A percentile compares a stretch with the other conserved stretches of the same genome.
phyloP scores from a whole-genome alignment of 2,888 invertebrate genomes.

The Drosophila ezoana region DNA sequence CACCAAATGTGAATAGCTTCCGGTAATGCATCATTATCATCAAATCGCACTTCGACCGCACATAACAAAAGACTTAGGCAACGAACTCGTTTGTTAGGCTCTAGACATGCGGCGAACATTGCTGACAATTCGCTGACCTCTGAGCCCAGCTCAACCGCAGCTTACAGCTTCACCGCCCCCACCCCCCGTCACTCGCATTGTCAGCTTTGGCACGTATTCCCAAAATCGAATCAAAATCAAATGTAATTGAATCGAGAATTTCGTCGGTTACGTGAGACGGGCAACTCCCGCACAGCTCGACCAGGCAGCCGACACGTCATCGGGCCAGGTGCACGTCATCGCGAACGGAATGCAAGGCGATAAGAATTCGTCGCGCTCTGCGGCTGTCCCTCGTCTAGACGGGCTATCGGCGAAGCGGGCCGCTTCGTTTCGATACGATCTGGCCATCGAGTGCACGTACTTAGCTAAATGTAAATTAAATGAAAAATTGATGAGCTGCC shows the following conservation, averaged over 20 bases:
- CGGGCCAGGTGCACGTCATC: conserved; percentile 64
- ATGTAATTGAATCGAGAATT: conserved; percentile 38
- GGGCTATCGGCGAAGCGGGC: background rate
- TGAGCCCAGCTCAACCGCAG: conserved; percentile 10
- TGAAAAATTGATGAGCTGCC: conserved; percentile 79
- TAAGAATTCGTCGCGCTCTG: conserved; percentile 72
- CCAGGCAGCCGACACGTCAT: conserved; percentile 34
- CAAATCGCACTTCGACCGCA: conserved; percentile 25
- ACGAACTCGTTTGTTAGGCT: conserved; percentile 61
- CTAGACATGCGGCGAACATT: conserved; percentile 15
- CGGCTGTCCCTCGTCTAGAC: conserved; percentile 38
- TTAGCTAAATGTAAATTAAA: conserved; percentile 76
- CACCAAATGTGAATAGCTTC: conserved; percentile 45
- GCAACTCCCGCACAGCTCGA: conserved; percentile 1
- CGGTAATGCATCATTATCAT: conserved; percentile 55
- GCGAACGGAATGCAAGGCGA: conserved; percentile 74
- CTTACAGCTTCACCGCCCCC: background rate
- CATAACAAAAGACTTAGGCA: conserved; percentile 72
- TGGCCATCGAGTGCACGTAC: conserved; percentile 35
- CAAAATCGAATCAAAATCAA: conserved; percentile 38
- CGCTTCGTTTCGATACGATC: too few relatives aligned
- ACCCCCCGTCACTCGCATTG: too few relatives aligned
- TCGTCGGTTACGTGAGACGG: conserved; percentile 46
- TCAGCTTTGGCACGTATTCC: conserved; percentile 60
- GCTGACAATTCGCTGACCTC: conserved; percentile 45